Evolutionary conservation across 2,797 vertebrate species (phyloP).

Genomic region (Trematomus bernacchii): DNA sequence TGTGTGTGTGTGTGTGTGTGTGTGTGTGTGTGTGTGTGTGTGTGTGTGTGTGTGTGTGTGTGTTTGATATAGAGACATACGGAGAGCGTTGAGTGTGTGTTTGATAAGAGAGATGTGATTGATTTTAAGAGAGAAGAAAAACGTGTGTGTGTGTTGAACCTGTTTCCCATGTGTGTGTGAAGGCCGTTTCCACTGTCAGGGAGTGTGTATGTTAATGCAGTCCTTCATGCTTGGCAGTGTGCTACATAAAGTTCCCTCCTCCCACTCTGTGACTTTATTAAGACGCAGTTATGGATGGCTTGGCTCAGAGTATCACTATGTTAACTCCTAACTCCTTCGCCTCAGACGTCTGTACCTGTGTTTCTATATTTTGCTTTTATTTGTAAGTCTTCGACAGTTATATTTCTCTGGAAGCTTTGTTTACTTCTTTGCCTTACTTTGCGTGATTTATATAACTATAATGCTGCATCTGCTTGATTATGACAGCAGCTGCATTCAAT

Average conservation of each 20-base stretch:
- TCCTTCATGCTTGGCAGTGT: slow-evolving; percentile 69
- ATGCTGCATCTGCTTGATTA: not conserved
- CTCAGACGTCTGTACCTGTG: no score
- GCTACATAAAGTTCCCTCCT: slow-evolving; percentile 61
- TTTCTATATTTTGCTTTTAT: not conserved
- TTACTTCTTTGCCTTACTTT: no score
- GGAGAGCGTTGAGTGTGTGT: slow-evolving; percentile 20
- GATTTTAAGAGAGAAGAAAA: slow-evolving; percentile 27
- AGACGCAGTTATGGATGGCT: slow-evolving; percentile 56
- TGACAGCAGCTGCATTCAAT: not conserved
- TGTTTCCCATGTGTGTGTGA: slow-evolving; percentile 20
- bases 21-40: slow-evolving; percentile 23
- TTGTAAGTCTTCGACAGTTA: no score
- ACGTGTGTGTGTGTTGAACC: slow-evolving; percentile 20
- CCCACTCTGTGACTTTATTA: slow-evolving; percentile 58
- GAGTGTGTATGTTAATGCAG: slow-evolving; percentile 61
- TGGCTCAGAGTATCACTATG: slow-evolving; percentile 17
- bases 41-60: slow-evolving; percentile 1
- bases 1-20: slow-evolving; percentile 30
- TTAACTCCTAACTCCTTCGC: slow-evolving; percentile 15
- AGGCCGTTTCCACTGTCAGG: slow-evolving; percentile 36
- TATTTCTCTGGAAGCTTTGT: no score
- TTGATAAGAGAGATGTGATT: slow-evolving; percentile 32
- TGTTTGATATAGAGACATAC: slow-evolving; percentile 1
- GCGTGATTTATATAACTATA: not conserved